Evolutionary conservation across 2,888 invertebrate genomes (phyloP).

Genomic region (Tetropium fuscum): DNA sequence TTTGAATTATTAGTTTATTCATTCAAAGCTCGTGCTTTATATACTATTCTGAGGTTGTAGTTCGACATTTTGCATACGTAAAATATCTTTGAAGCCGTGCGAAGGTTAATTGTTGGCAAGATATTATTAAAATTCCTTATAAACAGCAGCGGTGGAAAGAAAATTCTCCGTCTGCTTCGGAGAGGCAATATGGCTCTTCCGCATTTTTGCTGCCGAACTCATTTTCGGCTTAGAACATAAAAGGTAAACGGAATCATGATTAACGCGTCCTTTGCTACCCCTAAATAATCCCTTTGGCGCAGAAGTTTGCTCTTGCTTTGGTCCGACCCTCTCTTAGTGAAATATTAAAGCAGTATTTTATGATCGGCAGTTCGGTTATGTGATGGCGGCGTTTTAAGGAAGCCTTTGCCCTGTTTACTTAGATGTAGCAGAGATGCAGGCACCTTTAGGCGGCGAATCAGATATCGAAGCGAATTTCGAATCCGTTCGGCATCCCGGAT

Average conservation of each 20-base stretch:
- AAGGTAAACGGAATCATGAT: slow-evolving; percentile 30
- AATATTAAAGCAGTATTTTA: slow-evolving; percentile 31
- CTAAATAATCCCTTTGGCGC: slow-evolving; percentile 30
- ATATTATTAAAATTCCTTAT: no score
- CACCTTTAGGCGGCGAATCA: slow-evolving; percentile 16
- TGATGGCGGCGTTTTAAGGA: slow-evolving; percentile 12
- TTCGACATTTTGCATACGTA: no score
- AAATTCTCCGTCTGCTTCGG: background rate
- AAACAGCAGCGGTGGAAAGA: no score
- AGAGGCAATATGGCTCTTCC: background rate
- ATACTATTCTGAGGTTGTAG: no score
- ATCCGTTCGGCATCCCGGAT: slow-evolving; percentile 21
- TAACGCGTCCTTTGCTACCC: slow-evolving; percentile 28
- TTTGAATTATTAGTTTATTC: no score
- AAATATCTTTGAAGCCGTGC: no score
- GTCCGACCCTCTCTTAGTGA: slow-evolving; percentile 7
- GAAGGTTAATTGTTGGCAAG: no score
- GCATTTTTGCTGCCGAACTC: background rate
- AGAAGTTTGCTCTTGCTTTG: slow-evolving; percentile 14
- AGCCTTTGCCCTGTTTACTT: slow-evolving; percentile 21
- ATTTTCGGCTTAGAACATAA: slow-evolving; percentile 10
- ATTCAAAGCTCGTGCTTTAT: no score
- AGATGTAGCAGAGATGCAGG: slow-evolving; percentile 5
- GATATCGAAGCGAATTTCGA: slow-evolving; percentile 21
- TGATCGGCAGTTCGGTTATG: slow-evolving; percentile 22